phyloP scores from a whole-genome alignment of 1,140 invertebrate species.

The Pseudomyrmex cubaensis region DNA sequence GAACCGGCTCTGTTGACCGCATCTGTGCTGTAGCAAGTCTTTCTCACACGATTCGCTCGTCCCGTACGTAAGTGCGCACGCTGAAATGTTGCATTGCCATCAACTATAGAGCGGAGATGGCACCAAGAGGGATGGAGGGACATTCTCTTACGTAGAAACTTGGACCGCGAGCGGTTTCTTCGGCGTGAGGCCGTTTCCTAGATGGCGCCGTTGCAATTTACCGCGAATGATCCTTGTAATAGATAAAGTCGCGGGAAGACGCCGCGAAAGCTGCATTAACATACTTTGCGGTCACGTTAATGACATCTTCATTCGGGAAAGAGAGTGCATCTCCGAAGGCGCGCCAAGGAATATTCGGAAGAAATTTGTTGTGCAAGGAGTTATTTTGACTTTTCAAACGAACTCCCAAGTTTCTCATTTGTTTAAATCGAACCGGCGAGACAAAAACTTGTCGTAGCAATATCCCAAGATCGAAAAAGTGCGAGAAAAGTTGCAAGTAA shows the following conservation, averaged over 20 bases:
- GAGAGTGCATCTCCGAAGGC: neutral
- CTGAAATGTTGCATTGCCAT: constrained; percentile 6
- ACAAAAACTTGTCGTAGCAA: neutral
- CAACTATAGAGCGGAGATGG: neutral
- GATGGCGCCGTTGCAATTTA: neutral
- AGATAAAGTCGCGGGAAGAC: constrained; percentile 16
- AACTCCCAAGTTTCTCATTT: neutral
- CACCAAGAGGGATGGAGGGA: constrained; percentile 10
- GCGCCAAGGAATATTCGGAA: neutral
- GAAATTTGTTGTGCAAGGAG: neutral
- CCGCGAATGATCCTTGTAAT: constrained; percentile 1
- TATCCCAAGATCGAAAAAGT: neutral
- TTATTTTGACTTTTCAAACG: neutral
- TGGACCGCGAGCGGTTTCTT: constrained; percentile 12
- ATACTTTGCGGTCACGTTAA: constrained; percentile 34
- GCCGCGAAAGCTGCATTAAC: neutral
- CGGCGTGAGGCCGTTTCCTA: constrained; percentile 11
- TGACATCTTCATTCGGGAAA: constrained; percentile 17
- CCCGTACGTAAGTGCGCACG: neutral
- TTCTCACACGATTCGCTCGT: neutral
- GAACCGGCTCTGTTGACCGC: constrained; percentile 65
- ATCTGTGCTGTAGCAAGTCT: constrained; percentile 41
- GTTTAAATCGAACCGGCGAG: neutral
- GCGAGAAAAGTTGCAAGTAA: neutral
- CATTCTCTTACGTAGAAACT: constrained; percentile 30